Base-by-base conservation (phyloP, 2,888 invertebrate species). In the Trichopoda pennipes region DNA sequence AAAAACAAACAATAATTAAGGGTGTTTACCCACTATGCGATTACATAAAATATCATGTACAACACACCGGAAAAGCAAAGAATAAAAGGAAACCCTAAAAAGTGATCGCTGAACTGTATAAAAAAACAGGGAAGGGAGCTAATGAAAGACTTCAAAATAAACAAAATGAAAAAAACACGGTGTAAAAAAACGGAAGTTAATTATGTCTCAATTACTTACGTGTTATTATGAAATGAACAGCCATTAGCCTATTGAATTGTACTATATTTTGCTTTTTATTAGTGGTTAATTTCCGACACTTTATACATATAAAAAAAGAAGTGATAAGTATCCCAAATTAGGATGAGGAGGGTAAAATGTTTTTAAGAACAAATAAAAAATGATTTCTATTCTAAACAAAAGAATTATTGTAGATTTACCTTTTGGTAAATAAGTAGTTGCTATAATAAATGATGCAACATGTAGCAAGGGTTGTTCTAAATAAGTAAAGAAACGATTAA, bases 241-340 rank as follows among this genome's bases (percentile, higher is more conserved):
- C 66, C 51, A 73, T 28, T 21, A 78, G 19, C 58, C 53, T 21
- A 69, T 61, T 68, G 66, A 44, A 42, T 17, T 56, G 19, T 16
- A 38, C 51, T 38, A 17, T 55, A 14, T 75, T 66, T 66, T 53
- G 0, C 58, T 63, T 69, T 64, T 78, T 58, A 53, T 68, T 61
- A 61, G 60, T 74, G 73, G 73, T 80, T 80, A 80, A 80, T 80
- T 80, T 56, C 70, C 55, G 38, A 55, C 68, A 73, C 68, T 42
- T 56, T 35, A 74, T 69, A 74, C 63, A 66, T n/a, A n/a, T n/a
- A 74, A 69, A 74, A 69, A 66, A 8, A 28, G 3, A 74, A 70
- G 28, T 75, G 78, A 66, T 82, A 70, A 82, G 78, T 78, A 82
- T 75, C 69, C 78, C 81, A 82, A 82, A 82, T 78, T 78, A 75